A percentile compares a stretch with the other conserved stretches of the same genome.
phyloP scores from a whole-genome alignment of 2,797 vertebrate genomes.

The Bradypodion ventrale region DNA sequence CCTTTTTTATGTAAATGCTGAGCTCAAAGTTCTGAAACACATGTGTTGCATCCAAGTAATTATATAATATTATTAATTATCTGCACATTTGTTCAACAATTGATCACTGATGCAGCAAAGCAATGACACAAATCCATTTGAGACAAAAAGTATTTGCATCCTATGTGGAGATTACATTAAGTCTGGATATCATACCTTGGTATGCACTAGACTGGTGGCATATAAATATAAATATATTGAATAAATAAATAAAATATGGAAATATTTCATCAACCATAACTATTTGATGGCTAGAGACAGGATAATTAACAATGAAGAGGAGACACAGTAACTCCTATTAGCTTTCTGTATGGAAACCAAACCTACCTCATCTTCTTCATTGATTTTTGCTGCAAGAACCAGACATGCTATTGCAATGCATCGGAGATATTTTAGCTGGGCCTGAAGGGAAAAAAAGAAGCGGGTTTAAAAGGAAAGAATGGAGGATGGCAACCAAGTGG shows the following conservation, averaged over 20 bases:
- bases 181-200: background rate
- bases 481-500: background rate
- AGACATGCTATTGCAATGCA: slow-evolving; percentile 82
- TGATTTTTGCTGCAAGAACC: slow-evolving; percentile 83
- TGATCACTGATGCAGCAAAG: too few relatives aligned
- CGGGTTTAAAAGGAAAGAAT: background rate
- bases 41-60: background rate
- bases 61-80: too few relatives aligned
- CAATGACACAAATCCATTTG: too few relatives aligned
- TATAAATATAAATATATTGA: too few relatives aligned
- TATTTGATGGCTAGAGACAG: too few relatives aligned
- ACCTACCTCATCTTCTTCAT: slow-evolving; percentile 84
- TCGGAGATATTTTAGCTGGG: slow-evolving; percentile 80
- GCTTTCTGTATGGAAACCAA: slow-evolving; percentile 14
- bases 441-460: slow-evolving; percentile 68
- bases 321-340: background rate
- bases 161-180: background rate
- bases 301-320: too few relatives aligned
- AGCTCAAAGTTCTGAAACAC: background rate
- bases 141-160: background rate
- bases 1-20: background rate
- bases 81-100: too few relatives aligned
- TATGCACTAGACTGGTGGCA: too few relatives aligned
- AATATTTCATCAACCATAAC: too few relatives aligned
- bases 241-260: too few relatives aligned